Conservation (phyloP, 2,888 invertebrate species). For the Dione vanillae region DNA sequence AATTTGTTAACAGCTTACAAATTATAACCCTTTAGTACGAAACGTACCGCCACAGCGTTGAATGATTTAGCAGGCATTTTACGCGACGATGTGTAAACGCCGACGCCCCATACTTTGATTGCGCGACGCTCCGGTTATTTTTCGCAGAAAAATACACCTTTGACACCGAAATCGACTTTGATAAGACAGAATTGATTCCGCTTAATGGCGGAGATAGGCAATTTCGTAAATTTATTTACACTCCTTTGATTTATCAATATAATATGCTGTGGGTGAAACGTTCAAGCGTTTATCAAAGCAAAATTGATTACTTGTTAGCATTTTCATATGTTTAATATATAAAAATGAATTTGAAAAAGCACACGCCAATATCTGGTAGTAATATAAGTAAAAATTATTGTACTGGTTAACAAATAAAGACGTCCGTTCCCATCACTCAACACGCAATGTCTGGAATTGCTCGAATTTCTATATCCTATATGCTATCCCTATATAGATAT, state of each 20-base stretch:
- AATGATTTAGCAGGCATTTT: constrained; percentile 36
- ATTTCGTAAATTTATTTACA: constrained; percentile 41
- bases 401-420: too few relatives aligned
- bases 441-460: too few relatives aligned
- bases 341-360: too few relatives aligned
- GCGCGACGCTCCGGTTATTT: constrained; percentile 39
- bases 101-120: constrained; percentile 36
- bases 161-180: constrained; percentile 42
- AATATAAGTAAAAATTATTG: too few relatives aligned
- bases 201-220: constrained; percentile 42
- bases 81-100: constrained; percentile 40
- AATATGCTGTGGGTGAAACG: background rate
- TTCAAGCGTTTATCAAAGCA: background rate
- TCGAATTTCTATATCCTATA: too few relatives aligned
- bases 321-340: constrained; percentile 16
- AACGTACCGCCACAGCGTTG: constrained; percentile 23
- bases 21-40: constrained; percentile 21
- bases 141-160: constrained; percentile 46
- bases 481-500: too few relatives aligned
- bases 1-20: constrained; percentile 2
- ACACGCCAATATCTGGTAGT: too few relatives aligned
- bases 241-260: constrained; percentile 29
- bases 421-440: too few relatives aligned
- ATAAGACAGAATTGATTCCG: constrained; percentile 40
- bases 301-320: constrained; percentile 12